Evolutionary conservation across 2,797 vertebrate genomes (phyloP).

Genomic region (Parotocinclus haroldoi): DNA sequence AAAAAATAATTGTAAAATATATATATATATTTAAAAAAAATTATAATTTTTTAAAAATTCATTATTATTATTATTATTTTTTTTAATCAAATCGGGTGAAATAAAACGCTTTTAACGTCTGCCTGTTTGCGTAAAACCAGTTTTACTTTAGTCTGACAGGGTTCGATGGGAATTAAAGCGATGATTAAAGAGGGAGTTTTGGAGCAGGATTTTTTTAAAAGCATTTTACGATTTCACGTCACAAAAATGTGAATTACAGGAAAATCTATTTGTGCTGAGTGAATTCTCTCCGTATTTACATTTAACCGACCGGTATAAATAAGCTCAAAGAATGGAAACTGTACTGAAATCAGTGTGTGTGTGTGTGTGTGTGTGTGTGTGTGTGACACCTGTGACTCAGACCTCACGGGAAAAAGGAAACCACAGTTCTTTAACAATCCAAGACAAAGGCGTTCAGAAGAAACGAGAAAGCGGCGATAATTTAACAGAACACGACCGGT

Average conservation of each 20-base stretch:
- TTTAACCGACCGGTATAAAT: neutral
- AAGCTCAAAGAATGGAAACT: conserved; percentile 14
- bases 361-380: neutral
- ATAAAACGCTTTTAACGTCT: too few relatives aligned
- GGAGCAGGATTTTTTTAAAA: neutral
- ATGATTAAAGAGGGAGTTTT: too few relatives aligned
- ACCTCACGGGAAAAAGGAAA: conserved; percentile 16
- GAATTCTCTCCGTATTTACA: neutral
- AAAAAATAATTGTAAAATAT: too few relatives aligned
- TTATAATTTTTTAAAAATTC: too few relatives aligned
- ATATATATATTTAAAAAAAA: too few relatives aligned
- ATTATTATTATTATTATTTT: too few relatives aligned
- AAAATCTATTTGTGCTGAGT: conserved; percentile 1
- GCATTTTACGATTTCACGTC: neutral
- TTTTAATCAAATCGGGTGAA: too few relatives aligned
- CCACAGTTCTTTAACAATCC: conserved; percentile 18
- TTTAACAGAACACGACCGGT: too few relatives aligned
- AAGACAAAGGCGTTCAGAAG: neutral
- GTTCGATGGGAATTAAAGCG: neutral
- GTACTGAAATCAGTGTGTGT: neutral
- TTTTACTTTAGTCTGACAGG: too few relatives aligned
- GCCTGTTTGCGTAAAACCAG: too few relatives aligned
- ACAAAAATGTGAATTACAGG: neutral
- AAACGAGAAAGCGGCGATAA: neutral
- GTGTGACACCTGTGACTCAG: conserved; percentile 11